Evolutionary conservation across 2,113 vertebrate genomes (phyloP), one percentile per base, ranked within the genome.

Genomic region (Eidolon helvum): DNA sequence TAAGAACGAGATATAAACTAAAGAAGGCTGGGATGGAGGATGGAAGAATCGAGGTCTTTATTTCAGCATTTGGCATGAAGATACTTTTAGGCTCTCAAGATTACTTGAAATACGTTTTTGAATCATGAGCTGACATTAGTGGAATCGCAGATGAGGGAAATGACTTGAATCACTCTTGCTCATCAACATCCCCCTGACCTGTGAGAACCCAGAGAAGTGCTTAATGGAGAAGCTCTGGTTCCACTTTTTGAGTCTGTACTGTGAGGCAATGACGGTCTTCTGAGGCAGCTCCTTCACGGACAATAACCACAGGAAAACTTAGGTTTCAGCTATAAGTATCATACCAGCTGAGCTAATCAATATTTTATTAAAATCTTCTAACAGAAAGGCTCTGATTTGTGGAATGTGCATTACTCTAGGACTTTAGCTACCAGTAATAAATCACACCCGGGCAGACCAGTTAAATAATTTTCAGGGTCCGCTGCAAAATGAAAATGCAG

Each of bases 161-260:
- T 1, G 38, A 10, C 40, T n/a, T 7, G 1, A 18, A 3, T 84
- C 9, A 1, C 3, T 43, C 0, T 6, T 69, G 38, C 55, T 72
- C 28, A 30, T 21, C n/a, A 15, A 10, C 33, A 71, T 1, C 50
- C 66, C 16, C 2, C 33, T 6, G 5, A 5, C 57, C 55, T 59
- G 30, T 5, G 50, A 26, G 72, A 35, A 45, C 15, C 40, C 2
- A 61, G 16, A 1, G 35, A 63, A 57, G 26, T 1, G 0, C 26
- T 59, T 24, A 2, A 1, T 14, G 45, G 61, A 33, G 71, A 33
- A 0, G 1, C 7, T 26, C 22, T 24, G 53, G 43, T 18, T 72
- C 57, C 6, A 28, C 48, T 12, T 48, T 16, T 10, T 9, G 10
- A 10, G 6, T 15, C 53, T 48, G 40, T 19, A 5, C 1, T 68